Base-by-base conservation (phyloP, 2,888 invertebrate genomes). In the Ormia ochracea region DNA sequence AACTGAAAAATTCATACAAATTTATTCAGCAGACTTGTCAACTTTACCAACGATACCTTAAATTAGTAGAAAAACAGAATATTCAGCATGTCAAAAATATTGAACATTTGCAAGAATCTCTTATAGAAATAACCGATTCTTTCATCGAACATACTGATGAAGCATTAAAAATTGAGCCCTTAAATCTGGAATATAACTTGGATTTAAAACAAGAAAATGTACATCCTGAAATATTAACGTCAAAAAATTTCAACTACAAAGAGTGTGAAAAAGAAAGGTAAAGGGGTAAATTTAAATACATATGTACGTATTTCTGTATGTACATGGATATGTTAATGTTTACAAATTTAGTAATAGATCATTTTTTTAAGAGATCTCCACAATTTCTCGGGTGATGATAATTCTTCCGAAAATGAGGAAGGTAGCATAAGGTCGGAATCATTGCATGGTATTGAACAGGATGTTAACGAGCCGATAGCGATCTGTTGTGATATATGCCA, bases 401-500 rank as follows among this genome's bases (percentile, higher is more conserved):
- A 61, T n/a, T 54, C 52, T 10, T 66, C 72, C 3, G 66, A 65
- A 9, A 23, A 72, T 33, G 73, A 66, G 4, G 61, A 56, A 36
- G 43, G 54, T 12, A 61, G 59, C 23, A 50, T 65, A 31, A 59
- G 68, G 26, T 38, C 38, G 6, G 65, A 75, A 33, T 75, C 70
- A 7, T 4, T 56, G 17, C 66, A 80, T 9, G 36, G 38, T n/a
- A 9, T 38, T 31, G 56, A 43, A 12, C 31, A 3, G 9, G 26
- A 63, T 7, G 5, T 65, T 2, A 54, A 54, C 17, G 63, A 68
- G 23, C 28, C 76, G 3, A 36, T 80, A 38, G 68, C 76, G 7
- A 54, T 72, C 33, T 38, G 61, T 56, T 80, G 80, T 50, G 80
- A 80, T 43, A 31, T 80, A 31, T 80, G 80, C 10, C 72, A 80